phyloP scores from a whole-genome alignment of 2,888 invertebrate genomes.

The Venusia cambrica region DNA sequence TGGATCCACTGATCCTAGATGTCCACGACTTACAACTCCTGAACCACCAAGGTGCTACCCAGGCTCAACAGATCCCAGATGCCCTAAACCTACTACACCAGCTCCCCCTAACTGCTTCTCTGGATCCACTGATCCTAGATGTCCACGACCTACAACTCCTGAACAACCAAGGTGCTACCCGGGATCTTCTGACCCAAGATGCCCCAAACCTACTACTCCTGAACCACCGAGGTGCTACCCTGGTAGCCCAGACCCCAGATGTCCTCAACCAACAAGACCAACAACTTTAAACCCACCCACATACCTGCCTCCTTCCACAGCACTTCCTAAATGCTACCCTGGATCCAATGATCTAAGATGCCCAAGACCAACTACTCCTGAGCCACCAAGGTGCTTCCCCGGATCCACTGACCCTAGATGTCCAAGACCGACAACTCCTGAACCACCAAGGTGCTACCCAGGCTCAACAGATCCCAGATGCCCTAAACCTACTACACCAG shows the following conservation, averaged over 20 bases:
- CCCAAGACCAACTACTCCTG: slow-evolving; percentile 41
- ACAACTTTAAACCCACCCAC: too few species aligned
- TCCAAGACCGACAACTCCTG: slow-evolving; percentile 34
- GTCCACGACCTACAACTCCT: slow-evolving; percentile 27
- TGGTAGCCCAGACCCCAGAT: slow-evolving; percentile 42
- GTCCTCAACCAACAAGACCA: slow-evolving; percentile 36
- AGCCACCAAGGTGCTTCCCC: slow-evolving; percentile 38
- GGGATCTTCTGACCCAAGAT: slow-evolving; percentile 31
- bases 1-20: slow-evolving; percentile 46
- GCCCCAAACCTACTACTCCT: slow-evolving; percentile 30
- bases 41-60: slow-evolving; percentile 35
- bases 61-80: slow-evolving; percentile 41
- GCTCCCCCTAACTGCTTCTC: slow-evolving; percentile 36
- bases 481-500: slow-evolving; percentile 31
- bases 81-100: slow-evolving; percentile 39
- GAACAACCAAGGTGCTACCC: slow-evolving; percentile 29
- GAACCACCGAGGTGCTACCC: slow-evolving; percentile 40
- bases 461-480: slow-evolving; percentile 40
- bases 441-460: slow-evolving; percentile 29
- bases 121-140: slow-evolving; percentile 32
- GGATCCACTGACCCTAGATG: slow-evolving; percentile 34
- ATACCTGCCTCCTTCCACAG: too few species aligned
- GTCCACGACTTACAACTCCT: slow-evolving; percentile 41
- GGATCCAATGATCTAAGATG: slow-evolving; percentile 32
- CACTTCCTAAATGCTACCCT: slow-evolving; percentile 34